Evolutionary conservation across 2,888 invertebrate genomes (phyloP).

Genomic region (Taphrorychus bicolor): DNA sequence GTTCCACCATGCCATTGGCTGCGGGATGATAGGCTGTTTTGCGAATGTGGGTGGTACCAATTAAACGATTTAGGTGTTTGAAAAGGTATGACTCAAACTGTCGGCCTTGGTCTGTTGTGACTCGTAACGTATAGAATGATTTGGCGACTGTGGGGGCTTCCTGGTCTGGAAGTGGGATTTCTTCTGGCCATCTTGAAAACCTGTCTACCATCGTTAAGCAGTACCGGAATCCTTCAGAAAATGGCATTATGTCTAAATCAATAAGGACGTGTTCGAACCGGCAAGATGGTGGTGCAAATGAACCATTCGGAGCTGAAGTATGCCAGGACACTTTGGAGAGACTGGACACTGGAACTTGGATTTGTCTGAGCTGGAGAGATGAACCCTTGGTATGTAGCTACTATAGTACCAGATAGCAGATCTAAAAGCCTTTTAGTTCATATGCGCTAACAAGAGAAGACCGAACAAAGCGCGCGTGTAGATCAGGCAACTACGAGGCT

Average conservation of each 20-base stretch:
- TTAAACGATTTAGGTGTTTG: too few relatives aligned
- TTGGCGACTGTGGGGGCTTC: not conserved
- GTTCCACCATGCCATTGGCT: not conserved
- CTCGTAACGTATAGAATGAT: not conserved
- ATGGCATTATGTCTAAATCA: not conserved
- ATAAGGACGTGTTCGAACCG: not conserved
- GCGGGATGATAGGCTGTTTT: not conserved
- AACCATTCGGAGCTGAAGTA: not conserved
- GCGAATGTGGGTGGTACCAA: not conserved
- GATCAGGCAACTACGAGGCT: too few relatives aligned
- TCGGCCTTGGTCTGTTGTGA: not conserved
- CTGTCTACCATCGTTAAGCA: not conserved
- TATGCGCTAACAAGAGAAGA: too few relatives aligned
- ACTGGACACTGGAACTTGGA: too few relatives aligned
- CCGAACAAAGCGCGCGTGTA: too few relatives aligned
- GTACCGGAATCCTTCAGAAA: not conserved
- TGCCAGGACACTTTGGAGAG: not conserved
- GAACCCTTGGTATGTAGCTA: too few relatives aligned
- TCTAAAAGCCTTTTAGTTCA: too few relatives aligned
- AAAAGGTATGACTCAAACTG: not conserved
- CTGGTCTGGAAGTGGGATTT: not conserved
- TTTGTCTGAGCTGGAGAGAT: too few relatives aligned
- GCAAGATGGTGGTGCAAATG: not conserved
- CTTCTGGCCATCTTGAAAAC: not conserved
- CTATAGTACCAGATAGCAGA: too few relatives aligned